Percentiles rank a stretch among this genome's conserved stretches.
These are phyloP conservation scores for Anguilla marmorata DNA, from an alignment of 2,797 vertebrate genomes.

Conservation along the genomic window DNA sequence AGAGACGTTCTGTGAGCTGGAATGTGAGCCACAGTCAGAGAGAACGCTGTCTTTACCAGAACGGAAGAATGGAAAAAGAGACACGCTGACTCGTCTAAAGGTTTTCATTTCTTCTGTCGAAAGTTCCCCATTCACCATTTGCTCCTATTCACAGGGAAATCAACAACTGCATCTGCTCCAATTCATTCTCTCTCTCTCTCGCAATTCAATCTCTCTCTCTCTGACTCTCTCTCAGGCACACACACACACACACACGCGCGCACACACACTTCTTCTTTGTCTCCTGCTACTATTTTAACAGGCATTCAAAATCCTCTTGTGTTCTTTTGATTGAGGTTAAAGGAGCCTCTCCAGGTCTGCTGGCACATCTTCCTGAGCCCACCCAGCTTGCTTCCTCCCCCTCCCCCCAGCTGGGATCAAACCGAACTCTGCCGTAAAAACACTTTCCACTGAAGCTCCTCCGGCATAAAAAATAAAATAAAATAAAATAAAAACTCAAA, in stretches of 20 bases:
- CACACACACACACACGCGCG: background rate
- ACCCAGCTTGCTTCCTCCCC: background rate
- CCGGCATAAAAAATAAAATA: background rate
- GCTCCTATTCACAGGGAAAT: background rate
- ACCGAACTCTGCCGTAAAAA: constrained; percentile 13
- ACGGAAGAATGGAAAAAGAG: background rate
- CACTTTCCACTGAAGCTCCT: constrained; percentile 20
- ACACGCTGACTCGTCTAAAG: background rate
- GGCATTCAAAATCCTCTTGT: background rate
- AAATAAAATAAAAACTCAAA: constrained; percentile 2
- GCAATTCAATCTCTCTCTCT: background rate
- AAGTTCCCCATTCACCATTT: background rate
- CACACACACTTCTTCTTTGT: background rate
- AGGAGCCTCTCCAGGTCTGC: background rate
- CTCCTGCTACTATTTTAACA: background rate
- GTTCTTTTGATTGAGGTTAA: background rate
- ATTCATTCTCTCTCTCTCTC: background rate
- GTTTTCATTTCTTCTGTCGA: background rate
- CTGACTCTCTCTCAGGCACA: background rate
- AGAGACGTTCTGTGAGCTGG: background rate
- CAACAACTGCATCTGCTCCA: background rate
- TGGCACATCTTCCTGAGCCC: background rate
- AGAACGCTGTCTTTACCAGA: background rate
- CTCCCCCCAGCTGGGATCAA: constrained; percentile 3
- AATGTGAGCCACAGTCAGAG: background rate